Conservation (phyloP, 64 coral and sea anemone genomes). For the Actinia equina region DNA sequence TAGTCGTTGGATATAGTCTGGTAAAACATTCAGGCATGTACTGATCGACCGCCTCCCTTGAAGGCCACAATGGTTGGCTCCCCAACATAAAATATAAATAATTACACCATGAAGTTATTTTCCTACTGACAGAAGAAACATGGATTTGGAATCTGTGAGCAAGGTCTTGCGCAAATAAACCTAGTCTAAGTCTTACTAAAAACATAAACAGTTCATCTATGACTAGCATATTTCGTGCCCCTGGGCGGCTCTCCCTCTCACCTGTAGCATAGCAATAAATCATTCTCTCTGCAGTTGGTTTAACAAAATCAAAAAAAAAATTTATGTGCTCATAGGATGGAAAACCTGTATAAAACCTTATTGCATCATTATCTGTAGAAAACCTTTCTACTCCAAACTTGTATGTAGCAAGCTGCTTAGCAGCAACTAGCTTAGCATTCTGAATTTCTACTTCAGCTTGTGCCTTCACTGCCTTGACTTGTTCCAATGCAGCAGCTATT, state of each 20-base stretch:
- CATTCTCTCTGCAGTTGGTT: slow-evolving; percentile 53
- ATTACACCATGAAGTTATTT: slow-evolving; percentile 41
- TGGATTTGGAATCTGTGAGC: slow-evolving; percentile 61
- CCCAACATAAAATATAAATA: slow-evolving; percentile 68
- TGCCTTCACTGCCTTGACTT: slow-evolving; percentile 40
- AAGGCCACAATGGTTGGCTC: slow-evolving; percentile 47
- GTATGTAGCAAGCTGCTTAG: slow-evolving; percentile 43
- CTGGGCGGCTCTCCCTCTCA: slow-evolving; percentile 22
- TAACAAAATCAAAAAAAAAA: slow-evolving; percentile 50
- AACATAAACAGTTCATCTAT: no score
- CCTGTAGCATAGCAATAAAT: slow-evolving; percentile 37
- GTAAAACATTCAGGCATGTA: slow-evolving; percentile 51
- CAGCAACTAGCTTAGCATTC: slow-evolving; percentile 38
- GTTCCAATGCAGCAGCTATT: slow-evolving; percentile 34
- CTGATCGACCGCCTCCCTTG: slow-evolving; percentile 20
- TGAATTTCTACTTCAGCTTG: slow-evolving; percentile 31
- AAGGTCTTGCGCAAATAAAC: no score
- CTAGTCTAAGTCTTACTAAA: no score
- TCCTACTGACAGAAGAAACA: slow-evolving; percentile 50
- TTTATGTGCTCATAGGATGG: slow-evolving; percentile 38
- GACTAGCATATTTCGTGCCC: slow-evolving; percentile 27
- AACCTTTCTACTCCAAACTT: slow-evolving; percentile 42
- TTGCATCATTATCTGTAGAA: slow-evolving; percentile 36
- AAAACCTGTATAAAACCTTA: slow-evolving; percentile 40
- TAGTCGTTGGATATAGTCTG: slow-evolving; percentile 38